These are phyloP conservation scores for Trichomycterus rosablanca DNA, from an alignment of 2,113 vertebrate genomes.

Conservation along the genomic window DNA sequence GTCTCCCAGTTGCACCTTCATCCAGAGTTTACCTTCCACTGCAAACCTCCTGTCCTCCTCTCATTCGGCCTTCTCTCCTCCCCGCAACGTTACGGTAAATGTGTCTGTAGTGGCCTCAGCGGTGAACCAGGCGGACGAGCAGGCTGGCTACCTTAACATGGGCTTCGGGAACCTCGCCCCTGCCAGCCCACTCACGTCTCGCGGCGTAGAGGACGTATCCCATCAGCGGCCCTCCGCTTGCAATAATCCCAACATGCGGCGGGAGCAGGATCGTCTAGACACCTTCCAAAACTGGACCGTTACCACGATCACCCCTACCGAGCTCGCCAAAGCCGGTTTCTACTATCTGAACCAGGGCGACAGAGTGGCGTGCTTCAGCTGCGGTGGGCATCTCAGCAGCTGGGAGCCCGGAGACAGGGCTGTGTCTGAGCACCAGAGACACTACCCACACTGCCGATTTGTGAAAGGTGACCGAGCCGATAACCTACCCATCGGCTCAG, in stretches of 20 bases:
- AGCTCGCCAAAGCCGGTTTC: constrained; percentile 91
- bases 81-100: constrained; percentile 57
- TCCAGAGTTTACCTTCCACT: constrained; percentile 72
- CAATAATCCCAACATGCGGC: constrained; percentile 75
- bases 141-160: constrained; percentile 75
- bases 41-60: constrained; percentile 70
- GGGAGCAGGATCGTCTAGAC: constrained; percentile 82
- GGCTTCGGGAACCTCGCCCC: constrained; percentile 74
- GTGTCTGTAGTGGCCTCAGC: constrained; percentile 11
- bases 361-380: constrained; percentile 88
- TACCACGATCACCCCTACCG: constrained; percentile 75
- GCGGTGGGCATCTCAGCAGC: constrained; percentile 87
- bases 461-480: constrained; percentile 73
- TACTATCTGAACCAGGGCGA: constrained; percentile 88
- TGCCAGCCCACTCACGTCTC: constrained; percentile 69
- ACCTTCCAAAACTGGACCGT: constrained; percentile 81
- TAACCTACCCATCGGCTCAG: constrained; percentile 64
- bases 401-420: constrained; percentile 97
- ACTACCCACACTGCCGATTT: constrained; percentile 89
- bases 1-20: constrained; percentile 83
- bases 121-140: constrained; percentile 68
- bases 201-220: constrained; percentile 73
- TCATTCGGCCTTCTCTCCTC: constrained; percentile 71
- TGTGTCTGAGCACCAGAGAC: constrained; percentile 84
- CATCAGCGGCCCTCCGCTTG: constrained; percentile 68